Percentiles rank a stretch among this genome's conserved stretches.
Conservation (phyloP, 2,113 vertebrate genomes). For the Dipodomys ordii region DNA sequence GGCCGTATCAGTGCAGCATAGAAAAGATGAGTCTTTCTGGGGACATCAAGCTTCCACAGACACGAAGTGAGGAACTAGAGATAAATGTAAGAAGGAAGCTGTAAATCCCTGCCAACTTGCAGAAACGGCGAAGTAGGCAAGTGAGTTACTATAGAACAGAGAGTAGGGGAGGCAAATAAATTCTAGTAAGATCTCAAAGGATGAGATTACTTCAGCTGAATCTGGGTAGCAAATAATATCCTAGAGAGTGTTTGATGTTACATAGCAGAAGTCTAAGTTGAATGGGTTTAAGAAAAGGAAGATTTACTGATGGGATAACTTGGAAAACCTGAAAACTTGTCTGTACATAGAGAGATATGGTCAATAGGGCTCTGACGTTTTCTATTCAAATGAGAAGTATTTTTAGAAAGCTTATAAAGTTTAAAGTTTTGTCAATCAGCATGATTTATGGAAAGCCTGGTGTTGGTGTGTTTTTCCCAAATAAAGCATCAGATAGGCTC, state of each 20-base stretch:
- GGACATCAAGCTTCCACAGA: neutral
- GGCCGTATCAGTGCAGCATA: neutral
- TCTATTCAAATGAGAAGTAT: constrained; percentile 83
- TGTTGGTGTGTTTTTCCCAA: constrained; percentile 76
- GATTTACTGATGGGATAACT: neutral
- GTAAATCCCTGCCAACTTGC: constrained; percentile 15
- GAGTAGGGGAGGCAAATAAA: neutral
- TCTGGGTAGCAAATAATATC: neutral
- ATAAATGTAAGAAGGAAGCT: constrained; percentile 29
- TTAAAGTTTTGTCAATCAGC: constrained; percentile 79
- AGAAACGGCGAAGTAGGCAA: neutral
- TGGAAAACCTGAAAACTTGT: neutral
- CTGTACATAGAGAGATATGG: neutral
- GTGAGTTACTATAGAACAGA: constrained; percentile 41
- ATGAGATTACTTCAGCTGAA: neutral
- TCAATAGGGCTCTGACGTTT: neutral
- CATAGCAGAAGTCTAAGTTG: neutral
- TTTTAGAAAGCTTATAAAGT: constrained; percentile 83
- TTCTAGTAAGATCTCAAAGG: constrained; percentile 13
- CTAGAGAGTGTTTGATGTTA: constrained; percentile 28
- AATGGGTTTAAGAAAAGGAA: neutral
- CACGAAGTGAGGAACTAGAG: neutral
- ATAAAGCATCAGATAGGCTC: constrained; percentile 80
- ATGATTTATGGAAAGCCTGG: constrained; percentile 83
- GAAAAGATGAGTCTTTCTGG: constrained; percentile 20